Evolutionary conservation across 1,140 invertebrate species (phyloP).

Genomic region (Lepidurus apus): DNA sequence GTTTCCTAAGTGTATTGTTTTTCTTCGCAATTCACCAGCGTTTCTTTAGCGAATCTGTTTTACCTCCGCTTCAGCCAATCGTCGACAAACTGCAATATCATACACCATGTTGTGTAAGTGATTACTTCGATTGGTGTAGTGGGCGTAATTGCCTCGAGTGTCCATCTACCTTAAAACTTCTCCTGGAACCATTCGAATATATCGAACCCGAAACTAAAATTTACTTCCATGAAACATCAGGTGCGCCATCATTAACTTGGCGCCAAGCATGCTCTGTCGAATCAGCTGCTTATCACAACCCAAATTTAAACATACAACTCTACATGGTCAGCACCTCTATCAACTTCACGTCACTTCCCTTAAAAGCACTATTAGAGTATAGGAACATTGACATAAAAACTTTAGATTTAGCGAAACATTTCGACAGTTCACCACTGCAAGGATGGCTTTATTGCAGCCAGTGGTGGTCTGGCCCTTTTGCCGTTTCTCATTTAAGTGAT

Average conservation of each 20-base stretch:
- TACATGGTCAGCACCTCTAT: neutral
- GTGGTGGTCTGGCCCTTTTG: slow-evolving; percentile 11
- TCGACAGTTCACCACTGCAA: neutral
- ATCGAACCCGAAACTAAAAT: slow-evolving; percentile 10
- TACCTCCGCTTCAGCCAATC: neutral
- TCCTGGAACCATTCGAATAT: neutral
- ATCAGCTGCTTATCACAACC: slow-evolving; percentile 27
- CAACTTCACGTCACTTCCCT: neutral
- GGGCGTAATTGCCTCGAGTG: neutral
- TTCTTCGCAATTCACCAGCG: neutral
- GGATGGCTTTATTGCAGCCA: slow-evolving; percentile 13
- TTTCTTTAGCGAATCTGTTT: neutral
- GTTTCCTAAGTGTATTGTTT: neutral
- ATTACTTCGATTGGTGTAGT: neutral
- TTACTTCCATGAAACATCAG: slow-evolving; percentile 29
- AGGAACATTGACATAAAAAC: slow-evolving; percentile 54
- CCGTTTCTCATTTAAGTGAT: slow-evolving; percentile 59
- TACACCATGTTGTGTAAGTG: neutral
- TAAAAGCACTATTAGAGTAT: slow-evolving; percentile 50
- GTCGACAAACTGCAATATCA: neutral
- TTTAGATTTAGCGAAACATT: slow-evolving; percentile 49
- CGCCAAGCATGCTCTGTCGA: slow-evolving; percentile 28
- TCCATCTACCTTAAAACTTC: neutral
- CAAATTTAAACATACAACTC: slow-evolving; percentile 11
- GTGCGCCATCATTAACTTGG: neutral